Base-by-base conservation (phyloP, 2,888 invertebrate species). In the Dexiosoma caninum region DNA sequence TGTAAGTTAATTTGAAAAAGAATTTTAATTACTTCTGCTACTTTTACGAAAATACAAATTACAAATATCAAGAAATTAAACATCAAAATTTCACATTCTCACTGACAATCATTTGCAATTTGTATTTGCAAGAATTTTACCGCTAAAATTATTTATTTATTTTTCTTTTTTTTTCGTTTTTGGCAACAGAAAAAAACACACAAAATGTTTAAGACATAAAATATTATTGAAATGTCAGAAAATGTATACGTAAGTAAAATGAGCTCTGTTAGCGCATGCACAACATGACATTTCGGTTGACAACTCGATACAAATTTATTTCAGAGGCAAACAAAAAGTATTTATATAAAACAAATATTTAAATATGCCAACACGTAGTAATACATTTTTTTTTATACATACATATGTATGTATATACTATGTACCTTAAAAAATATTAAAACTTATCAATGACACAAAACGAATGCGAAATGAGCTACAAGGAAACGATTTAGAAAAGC, bases 281-380 rank as follows among this genome's bases (percentile, higher is more conserved):
- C 78, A 82, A 76, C 76, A 75, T 83, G 82, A 83, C 82, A 82
- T 83, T 82, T 82, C 72, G 55, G 78, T 81, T 83, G 84, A 83
- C 83, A 82, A 82, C 78, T 59, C 70, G 64, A 71, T 75, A 77
- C 66, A 62, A 55, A 67, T 66, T 69, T 62, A 66, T 60, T 57
- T 55, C 21, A 23, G 4, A 21, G 30, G 4, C 27, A 32, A 67
- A 69, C 32, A 42, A 40, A 67, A 53, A 67, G 21, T 21, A 44
- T 44, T 30, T 35, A 40, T 40, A 40, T 16, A 64, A 37, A 37
- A 64, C 27, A 51, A 49, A 64, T 40, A 42, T 40, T 67, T 32
- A 46, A 21, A 37, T 57, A 57, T 35, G 16, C 7, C 1, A 69
- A 57, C 16, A 10, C 8, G 8, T 16, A 46, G 16, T 1, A 42